These are phyloP conservation scores for Ailurus styani DNA, from an alignment of 2,113 vertebrate species.

Conservation along the genomic window DNA sequence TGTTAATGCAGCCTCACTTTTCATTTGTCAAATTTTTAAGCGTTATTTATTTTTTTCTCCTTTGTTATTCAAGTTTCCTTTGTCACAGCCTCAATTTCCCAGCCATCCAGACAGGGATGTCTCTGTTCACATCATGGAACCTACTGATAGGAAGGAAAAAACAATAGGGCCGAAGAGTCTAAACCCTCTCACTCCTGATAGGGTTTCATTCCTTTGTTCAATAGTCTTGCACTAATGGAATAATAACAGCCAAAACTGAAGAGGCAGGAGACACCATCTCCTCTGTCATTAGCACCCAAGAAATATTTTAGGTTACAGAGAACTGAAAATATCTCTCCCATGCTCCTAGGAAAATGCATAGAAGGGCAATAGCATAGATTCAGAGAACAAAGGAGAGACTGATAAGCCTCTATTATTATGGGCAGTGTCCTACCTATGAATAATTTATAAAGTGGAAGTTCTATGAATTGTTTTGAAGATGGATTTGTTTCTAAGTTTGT, in stretches of 20 bases:
- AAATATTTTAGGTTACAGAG: conserved; percentile 38
- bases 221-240: conserved; percentile 46
- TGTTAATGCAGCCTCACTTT: not conserved
- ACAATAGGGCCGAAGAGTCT: conserved; percentile 67
- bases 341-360: conserved; percentile 85
- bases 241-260: not conserved
- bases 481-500: conserved; percentile 46
- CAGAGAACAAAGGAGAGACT: conserved; percentile 85
- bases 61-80: not conserved
- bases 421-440: conserved; percentile 72
- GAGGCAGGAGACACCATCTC: conserved; percentile 3
- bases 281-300: not conserved
- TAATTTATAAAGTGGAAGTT: conserved; percentile 43
- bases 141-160: conserved; percentile 73
- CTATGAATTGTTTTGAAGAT: conserved; percentile 39
- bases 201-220: conserved; percentile 73
- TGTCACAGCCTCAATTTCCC: not conserved
- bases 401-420: conserved; percentile 86
- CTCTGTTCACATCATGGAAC: conserved; percentile 23
- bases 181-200: conserved; percentile 57
- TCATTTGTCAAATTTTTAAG: not conserved
- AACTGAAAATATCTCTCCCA: conserved; percentile 79
- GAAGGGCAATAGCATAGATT: conserved; percentile 89
- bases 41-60: not conserved
- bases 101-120: not conserved